Evolutionary conservation across 1,140 invertebrate genomes (phyloP), one percentile per base, ranked within the genome.

Genomic region (Conus betulinus): DNA sequence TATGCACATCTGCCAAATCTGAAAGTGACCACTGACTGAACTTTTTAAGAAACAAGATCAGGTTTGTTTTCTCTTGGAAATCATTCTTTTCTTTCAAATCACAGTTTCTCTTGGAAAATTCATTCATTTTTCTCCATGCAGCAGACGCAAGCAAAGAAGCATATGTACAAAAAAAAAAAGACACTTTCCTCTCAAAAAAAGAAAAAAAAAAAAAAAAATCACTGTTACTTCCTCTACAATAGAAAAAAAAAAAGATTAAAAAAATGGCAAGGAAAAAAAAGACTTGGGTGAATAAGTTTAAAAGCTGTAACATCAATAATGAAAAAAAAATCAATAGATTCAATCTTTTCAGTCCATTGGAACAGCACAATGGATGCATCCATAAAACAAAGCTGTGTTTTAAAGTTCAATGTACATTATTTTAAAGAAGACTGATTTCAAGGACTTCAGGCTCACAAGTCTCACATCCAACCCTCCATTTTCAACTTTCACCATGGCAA

Each of bases 381-480:
- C 15, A n/a, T 7, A 71, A 71, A 20, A 71, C 67, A 71, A 23
- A 71, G 67, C 67, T 71, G 67, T 20, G 23, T 20, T 23, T 20
- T 20, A 71, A 7, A 20, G 11, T 71, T 71, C 67, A 13, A 71
- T 71, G 67, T 63, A 63, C 60, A 63, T 13, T 63, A 20, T 11
- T 63, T 63, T 63, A 13, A 13, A 63, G 60, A 63, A 63, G 60
- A 63, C 20, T 71, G 67, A 71, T 23, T 71, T 23, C 17, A 71
- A 23, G 67, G 39, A 17, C 3, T 53, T 8, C 79, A 52, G 39
- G 20, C 79, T 23, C 79, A 81, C 79, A 81, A 5, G 17, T 71
- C 87, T 57, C 79, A 82, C 76, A 81, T 76, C 55, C 87, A 87
- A 20, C 78, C 27, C 51, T n/a, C 53, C 39, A 39, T 39, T 39